Percentiles rank a stretch among this genome's conserved stretches.
Conservation (phyloP, 2,113 vertebrate species). For the Uria aalge region DNA sequence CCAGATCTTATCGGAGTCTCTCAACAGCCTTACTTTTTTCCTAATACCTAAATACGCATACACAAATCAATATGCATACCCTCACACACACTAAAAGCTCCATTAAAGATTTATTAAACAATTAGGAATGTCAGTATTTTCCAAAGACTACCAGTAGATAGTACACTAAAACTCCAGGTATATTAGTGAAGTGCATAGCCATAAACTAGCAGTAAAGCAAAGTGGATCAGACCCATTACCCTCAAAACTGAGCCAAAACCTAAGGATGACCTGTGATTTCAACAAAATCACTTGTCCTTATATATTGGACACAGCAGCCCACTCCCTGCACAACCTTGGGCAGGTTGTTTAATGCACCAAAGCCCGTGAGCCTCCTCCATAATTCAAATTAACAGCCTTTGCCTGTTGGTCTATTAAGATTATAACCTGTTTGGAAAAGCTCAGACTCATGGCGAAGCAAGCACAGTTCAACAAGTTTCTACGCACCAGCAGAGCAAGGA, state of each 20-base stretch:
- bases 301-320: neutral
- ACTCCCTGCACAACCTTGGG: neutral
- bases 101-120: conserved; percentile 18
- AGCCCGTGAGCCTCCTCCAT: neutral
- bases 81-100: neutral
- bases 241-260: neutral
- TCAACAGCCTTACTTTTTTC: neutral
- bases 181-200: neutral
- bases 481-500: neutral
- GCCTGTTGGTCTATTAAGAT: neutral
- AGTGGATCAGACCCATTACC: neutral
- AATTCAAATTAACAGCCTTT: neutral
- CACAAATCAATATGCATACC: neutral
- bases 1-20: neutral
- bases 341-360: neutral
- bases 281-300: neutral
- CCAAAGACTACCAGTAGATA: neutral
- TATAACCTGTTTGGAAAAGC: neutral
- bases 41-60: neutral
- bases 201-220: neutral
- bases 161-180: neutral
- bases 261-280: neutral
- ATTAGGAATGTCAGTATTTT: neutral
- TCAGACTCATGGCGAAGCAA: neutral
- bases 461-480: neutral